phyloP scores from a whole-genome alignment of 2,113 vertebrate species.

The Serilophus lunatus region DNA sequence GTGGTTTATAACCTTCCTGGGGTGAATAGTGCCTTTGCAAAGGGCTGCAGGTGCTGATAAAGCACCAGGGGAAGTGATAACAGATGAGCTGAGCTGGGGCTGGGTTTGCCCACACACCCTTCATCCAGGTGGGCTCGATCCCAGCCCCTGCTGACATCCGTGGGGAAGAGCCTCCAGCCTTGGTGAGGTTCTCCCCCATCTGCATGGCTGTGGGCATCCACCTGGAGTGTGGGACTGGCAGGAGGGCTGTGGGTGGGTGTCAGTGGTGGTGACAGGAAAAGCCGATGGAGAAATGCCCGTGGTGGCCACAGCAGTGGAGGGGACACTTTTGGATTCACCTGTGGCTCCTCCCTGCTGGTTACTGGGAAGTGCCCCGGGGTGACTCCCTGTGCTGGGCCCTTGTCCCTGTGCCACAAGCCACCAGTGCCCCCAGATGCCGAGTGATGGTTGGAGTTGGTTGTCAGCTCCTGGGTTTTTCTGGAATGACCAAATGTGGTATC shows the following conservation, averaged over 20 bases:
- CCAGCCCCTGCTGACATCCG: accelerated
- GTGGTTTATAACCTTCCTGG: neutral
- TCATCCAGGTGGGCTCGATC: neutral
- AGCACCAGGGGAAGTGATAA: accelerated
- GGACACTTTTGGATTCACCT: accelerated
- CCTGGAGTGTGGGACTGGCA: accelerated
- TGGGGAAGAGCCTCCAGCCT: neutral
- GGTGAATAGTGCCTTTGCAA: accelerated
- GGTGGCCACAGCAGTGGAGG: accelerated
- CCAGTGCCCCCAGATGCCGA: neutral
- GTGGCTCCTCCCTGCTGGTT: accelerated
- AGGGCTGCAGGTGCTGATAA: accelerated
- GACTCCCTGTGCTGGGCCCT: neutral
- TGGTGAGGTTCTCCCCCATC: accelerated
- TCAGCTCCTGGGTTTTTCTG: slow-evolving; percentile 1
- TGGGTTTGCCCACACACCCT: accelerated
- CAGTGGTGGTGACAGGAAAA: neutral
- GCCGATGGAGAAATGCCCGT: neutral
- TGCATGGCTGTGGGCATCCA: accelerated
- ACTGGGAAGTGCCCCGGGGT: accelerated
- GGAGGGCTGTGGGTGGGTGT: neutral
- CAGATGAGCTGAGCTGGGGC: neutral
- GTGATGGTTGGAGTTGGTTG: neutral
- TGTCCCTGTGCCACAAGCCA: neutral
- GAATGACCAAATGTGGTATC: slow-evolving; percentile 29